phyloP scores from a whole-genome alignment of 2,888 invertebrate genomes.

The Epinotia bilunana region DNA sequence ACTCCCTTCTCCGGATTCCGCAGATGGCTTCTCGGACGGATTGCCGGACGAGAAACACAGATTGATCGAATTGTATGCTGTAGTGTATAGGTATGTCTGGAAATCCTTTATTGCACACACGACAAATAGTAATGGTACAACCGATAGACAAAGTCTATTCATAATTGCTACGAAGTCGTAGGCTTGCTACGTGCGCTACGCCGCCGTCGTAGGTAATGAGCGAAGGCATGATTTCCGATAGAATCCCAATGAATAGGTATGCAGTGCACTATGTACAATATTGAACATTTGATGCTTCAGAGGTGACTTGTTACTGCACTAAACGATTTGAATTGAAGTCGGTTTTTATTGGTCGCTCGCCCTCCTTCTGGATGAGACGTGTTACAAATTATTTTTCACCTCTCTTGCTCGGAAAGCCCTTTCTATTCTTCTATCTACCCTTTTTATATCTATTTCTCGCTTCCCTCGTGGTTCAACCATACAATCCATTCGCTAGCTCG shows the following conservation, averaged over 20 bases:
- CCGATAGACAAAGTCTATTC: neutral
- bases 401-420: no score
- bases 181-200: constrained; percentile 36
- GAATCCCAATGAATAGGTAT: neutral
- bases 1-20: constrained; percentile 23
- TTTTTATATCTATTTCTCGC: no score
- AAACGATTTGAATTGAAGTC: no score
- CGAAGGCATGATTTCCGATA: neutral
- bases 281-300: neutral
- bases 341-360: no score
- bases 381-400: no score
- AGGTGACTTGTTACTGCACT: no score
- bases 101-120: no score
- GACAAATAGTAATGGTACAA: neutral
- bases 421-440: no score
- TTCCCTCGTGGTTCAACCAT: no score
- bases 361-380: no score
- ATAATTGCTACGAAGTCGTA: constrained; percentile 29
- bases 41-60: neutral
- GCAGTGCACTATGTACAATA: neutral
- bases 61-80: neutral
- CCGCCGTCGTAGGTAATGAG: constrained; percentile 35
- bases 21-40: neutral
- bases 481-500: no score
- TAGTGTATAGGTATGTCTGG: no score